These are phyloP conservation scores for Antechinus flavipes DNA, from an alignment of 2,113 vertebrate genomes.

Conservation along the genomic window DNA sequence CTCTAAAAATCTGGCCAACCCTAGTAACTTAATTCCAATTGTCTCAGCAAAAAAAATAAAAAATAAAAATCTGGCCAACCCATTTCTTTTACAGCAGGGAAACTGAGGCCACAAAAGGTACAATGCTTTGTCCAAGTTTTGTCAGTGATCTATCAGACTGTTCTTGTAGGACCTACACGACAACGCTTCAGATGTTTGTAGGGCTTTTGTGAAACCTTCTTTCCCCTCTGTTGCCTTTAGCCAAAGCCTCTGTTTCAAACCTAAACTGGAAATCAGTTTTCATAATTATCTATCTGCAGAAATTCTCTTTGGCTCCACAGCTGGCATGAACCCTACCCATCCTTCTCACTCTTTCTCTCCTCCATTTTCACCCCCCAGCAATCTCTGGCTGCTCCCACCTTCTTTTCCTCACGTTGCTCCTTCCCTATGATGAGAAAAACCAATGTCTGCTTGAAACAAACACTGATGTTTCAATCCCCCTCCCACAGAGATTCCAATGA, in stretches of 20 bases:
- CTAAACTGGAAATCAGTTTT: neutral
- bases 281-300: neutral
- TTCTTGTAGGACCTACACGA: neutral
- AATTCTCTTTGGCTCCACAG: neutral
- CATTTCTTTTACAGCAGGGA: neutral
- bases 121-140: neutral
- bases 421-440: neutral
- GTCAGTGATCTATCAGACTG: neutral
- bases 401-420: neutral
- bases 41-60: neutral
- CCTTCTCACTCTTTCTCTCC: rapidly evolving
- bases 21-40: too few relatives aligned
- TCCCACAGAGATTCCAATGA: neutral
- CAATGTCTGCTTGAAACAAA: neutral
- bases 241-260: neutral
- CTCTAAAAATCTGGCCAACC: neutral
- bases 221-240: neutral
- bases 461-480: rapidly evolving
- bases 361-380: neutral
- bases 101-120: neutral
- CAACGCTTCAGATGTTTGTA: neutral
- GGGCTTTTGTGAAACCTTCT: neutral
- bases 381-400: neutral
- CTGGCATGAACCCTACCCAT: rapidly evolving
- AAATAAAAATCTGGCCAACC: neutral